Base-by-base conservation (phyloP, 1,140 invertebrate genomes). In the Lerema accius region DNA sequence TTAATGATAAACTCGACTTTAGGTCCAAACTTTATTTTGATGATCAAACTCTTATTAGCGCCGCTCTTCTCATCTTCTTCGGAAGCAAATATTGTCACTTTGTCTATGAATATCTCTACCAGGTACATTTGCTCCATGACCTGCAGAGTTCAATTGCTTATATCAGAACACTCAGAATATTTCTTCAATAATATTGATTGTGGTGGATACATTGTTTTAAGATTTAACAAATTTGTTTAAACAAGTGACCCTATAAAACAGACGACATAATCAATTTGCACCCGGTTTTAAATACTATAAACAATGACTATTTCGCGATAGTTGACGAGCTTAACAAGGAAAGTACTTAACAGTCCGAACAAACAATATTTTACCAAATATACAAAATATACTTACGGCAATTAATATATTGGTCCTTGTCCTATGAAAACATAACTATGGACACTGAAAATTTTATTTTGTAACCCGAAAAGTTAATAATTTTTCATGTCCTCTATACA, bases 91-190 rank as follows among this genome's bases (percentile, higher is more conserved):
- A 90, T 73, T 17, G 85, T 84, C 7, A 90, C 77, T 75, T 82
- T 84, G 78, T 90, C 82, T 65, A 90, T 81, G 74, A 90, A 87
- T 80, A 90, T 88, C 66, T 90, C 88, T 66, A 90, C 49, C 77
- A 90, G 73, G 80, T 89, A 90, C 75, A 90, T 82, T 89, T 90
- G 88, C 81, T 90, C 86, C 87, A 90, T 90, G 80, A 90, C 78
- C 87, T 90, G 87, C 65, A 62, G 77, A 88, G 68, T 77, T 77
- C 72, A 87, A 89, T 62, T 77, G 56, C 69, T 84, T 76, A 72
- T 65, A 76, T 86, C 69, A 86, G 78, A 84, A 80, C 55, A 73
- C 46, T 72, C 62, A 67, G 19, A 58, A 16, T 37, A 42, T 49
- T 46, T 63, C 58, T 71, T 69, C 50, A 17, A 26, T 32, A 7